Conservation (phyloP, 2,113 vertebrate genomes). For the Acanthisitta chloris region DNA sequence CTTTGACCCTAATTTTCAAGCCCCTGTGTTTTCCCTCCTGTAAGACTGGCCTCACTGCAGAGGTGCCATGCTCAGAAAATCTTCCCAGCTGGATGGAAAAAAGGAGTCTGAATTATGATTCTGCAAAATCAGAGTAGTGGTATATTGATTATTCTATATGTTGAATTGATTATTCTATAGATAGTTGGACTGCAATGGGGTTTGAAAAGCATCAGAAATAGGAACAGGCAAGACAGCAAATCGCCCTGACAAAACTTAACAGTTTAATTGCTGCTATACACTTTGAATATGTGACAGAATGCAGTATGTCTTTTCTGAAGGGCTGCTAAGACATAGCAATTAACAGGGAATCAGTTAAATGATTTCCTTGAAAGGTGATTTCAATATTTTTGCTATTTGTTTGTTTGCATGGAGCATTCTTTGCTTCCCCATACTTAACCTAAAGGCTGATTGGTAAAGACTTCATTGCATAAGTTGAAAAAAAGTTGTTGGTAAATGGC, state of each 20-base stretch:
- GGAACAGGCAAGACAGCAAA: background rate
- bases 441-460: background rate
- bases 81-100: background rate
- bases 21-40: background rate
- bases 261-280: background rate
- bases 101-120: background rate
- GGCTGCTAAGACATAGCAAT: background rate
- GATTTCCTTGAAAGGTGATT: background rate
- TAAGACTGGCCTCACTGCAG: background rate
- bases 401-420: background rate
- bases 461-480: background rate
- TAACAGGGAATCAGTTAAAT: background rate
- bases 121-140: background rate
- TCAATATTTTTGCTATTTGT: background rate
- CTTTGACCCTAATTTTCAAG: background rate
- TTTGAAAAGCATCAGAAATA: background rate
- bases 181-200: background rate
- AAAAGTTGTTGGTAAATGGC: background rate
- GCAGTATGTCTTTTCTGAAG: background rate
- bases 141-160: background rate
- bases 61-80: background rate
- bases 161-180: conserved; percentile 5
- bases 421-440: background rate
- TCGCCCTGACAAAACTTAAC: background rate
- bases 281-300: background rate